Evolutionary conservation across 2,888 invertebrate genomes (phyloP).

Genomic region (Phalera bucephala): DNA sequence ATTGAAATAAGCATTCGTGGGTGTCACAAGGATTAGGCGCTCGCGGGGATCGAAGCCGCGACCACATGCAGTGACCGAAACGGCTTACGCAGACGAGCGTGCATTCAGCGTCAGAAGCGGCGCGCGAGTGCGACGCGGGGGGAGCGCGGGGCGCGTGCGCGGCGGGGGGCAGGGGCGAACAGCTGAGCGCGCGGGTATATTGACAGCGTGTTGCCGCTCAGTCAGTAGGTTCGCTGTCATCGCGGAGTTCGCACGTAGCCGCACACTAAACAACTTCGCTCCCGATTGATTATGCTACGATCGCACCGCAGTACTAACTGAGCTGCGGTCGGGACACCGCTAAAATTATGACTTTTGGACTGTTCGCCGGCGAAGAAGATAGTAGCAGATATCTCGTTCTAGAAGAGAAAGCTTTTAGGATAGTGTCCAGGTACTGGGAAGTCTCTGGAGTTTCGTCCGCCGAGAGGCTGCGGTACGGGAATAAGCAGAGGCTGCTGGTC

Average conservation of each 20-base stretch:
- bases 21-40: too few species aligned
- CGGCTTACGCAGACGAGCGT: slow-evolving; percentile 12
- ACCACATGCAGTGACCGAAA: too few species aligned
- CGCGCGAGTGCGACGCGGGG: slow-evolving; percentile 48
- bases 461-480: slow-evolving; percentile 71
- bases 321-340: slow-evolving; percentile 72
- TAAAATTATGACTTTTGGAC: slow-evolving; percentile 83
- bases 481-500: slow-evolving; percentile 57
- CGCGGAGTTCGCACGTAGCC: slow-evolving; percentile 77
- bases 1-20: too few species aligned
- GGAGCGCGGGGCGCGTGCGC: slow-evolving; percentile 57
- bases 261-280: slow-evolving; percentile 43
- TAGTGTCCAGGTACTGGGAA: slow-evolving; percentile 80
- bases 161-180: slow-evolving; percentile 71
- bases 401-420: slow-evolving; percentile 75
- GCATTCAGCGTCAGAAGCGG: slow-evolving; percentile 21
- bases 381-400: slow-evolving; percentile 72
- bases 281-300: slow-evolving; percentile 69
- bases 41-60: too few species aligned
- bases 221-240: slow-evolving; percentile 82
- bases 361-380: slow-evolving; percentile 70
- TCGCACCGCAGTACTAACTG: slow-evolving; percentile 74
- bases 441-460: slow-evolving; percentile 64
- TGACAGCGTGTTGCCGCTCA: slow-evolving; percentile 81
- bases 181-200: slow-evolving; percentile 84